phyloP scores from a whole-genome alignment of 2,888 invertebrate genomes.

The Cheilosia pagana region DNA sequence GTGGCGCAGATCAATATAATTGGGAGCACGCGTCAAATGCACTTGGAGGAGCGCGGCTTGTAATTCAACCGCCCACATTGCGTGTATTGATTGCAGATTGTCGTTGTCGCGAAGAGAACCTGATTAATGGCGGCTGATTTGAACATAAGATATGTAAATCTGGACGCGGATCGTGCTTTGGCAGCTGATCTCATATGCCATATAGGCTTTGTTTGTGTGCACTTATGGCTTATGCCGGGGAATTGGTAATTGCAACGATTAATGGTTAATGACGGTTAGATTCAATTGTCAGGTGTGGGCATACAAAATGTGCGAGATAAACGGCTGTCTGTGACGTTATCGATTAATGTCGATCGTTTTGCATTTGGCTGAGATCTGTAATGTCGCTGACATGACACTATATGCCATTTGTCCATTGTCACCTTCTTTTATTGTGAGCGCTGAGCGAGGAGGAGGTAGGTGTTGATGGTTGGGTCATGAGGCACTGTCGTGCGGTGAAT shows the following conservation, averaged over 20 bases:
- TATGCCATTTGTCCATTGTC: slow-evolving; percentile 52
- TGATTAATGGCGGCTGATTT: slow-evolving; percentile 61
- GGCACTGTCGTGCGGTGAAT: not conserved
- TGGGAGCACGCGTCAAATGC: slow-evolving; percentile 65
- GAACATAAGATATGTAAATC: slow-evolving; percentile 53
- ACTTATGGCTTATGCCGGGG: slow-evolving; percentile 11
- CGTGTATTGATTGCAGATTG: slow-evolving; percentile 56
- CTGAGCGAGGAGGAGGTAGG: not conserved
- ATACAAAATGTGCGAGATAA: slow-evolving; percentile 55
- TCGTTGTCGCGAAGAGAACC: slow-evolving; percentile 28
- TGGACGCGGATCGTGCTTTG: slow-evolving; percentile 49
- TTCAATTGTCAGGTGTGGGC: slow-evolving; percentile 68
- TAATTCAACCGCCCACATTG: slow-evolving; percentile 61
- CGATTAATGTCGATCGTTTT: slow-evolving; percentile 41
- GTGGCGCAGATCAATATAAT: slow-evolving; percentile 61
- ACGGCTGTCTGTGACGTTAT: slow-evolving; percentile 47
- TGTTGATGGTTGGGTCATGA: slow-evolving; percentile 40
- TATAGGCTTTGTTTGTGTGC: not conserved
- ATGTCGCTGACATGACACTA: slow-evolving; percentile 21
- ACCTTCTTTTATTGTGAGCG: slow-evolving; percentile 14
- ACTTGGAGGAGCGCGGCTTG: slow-evolving; percentile 48
- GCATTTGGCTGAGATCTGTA: not conserved
- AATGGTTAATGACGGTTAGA: slow-evolving; percentile 53
- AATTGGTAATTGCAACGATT: slow-evolving; percentile 41
- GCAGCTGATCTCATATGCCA: slow-evolving; percentile 29